phyloP scores from a whole-genome alignment of 2,113 vertebrate species.

The Microtus montanus region DNA sequence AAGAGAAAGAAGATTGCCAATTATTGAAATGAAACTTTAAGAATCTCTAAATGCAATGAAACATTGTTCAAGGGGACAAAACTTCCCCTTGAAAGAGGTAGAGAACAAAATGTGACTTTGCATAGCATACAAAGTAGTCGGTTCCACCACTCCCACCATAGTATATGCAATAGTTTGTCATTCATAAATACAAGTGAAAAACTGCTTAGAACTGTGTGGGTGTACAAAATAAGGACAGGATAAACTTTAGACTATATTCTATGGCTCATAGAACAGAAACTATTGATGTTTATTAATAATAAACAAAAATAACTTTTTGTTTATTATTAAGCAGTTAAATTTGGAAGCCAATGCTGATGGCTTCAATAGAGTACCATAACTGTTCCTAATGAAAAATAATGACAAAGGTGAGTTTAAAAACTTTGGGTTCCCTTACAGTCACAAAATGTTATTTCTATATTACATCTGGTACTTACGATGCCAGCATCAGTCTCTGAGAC shows the following conservation, averaged over 20 bases:
- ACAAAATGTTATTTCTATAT: neutral
- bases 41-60: constrained; percentile 6
- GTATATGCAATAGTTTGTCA: neutral
- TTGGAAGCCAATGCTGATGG: neutral
- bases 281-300: too few relatives aligned
- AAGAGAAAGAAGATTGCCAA: constrained; percentile 35
- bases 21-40: constrained; percentile 46
- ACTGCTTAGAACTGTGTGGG: neutral
- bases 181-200: neutral
- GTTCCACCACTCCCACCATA: neutral
- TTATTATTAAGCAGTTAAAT: constrained; percentile 41
- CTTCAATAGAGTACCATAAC: neutral
- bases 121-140: neutral
- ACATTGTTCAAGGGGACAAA: neutral
- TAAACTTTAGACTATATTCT: neutral
- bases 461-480: neutral
- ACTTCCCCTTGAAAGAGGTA: neutral
- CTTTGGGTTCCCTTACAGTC: neutral
- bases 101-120: neutral
- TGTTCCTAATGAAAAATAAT: constrained; percentile 52
- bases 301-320: too few relatives aligned
- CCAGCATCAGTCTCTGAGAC: neutral
- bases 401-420: neutral
- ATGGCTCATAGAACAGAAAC: neutral
- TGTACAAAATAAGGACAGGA: neutral